Base-by-base conservation (phyloP, 1,140 invertebrate species). In the Hermatobates lingyangjiaoensis region DNA sequence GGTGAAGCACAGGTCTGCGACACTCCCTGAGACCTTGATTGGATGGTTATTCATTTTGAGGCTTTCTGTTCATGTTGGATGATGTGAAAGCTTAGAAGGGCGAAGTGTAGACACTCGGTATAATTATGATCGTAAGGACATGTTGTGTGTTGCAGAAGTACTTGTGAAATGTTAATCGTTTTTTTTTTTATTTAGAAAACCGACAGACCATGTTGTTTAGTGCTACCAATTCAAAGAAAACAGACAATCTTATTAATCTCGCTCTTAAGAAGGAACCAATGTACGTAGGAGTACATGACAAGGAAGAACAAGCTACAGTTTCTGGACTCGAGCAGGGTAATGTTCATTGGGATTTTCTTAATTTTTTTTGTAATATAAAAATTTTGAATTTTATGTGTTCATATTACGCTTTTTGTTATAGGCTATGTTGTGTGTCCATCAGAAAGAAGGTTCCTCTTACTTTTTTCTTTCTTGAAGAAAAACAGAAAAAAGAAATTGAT, bases 381-480 rank as follows among this genome's bases (percentile, higher is more conserved):
- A 34, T 34, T 34, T 10, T 34, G 30, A 34, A 34, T 71, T 80
- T 80, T 69, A 10, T 7, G n/a, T 7, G 7, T 7, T 10, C 7
- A 3, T 21, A 5, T 15, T 2, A 2, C 34, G 28, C 14, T 55
- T 55, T 44, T 54, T 57, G 67, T 71, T 80, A 81, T 68, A 75
- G 79, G 81, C 25, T 84, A 83, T 64, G 87, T 98, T 44, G 81
- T 95, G 0, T 93, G 90, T 67, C 90, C 91, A 3, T 90, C 89
- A 48, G 95, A 98, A 49, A 97, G 95, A 66, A 72, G 94, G 58
- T 86, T 98, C 61, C 71, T 97, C 26, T 74, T 99, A 15, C 71
- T 99, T n/a, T 98, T 96, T 62, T 97, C 95, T 55, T 98, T 99
- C 67, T 68, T 99, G 2, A 97, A 96, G 67, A 97, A 92, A 67